A percentile compares a stretch with the other conserved stretches of the same genome.
Conservation (phyloP, 2,797 vertebrate genomes). For the Meda fulgida region DNA sequence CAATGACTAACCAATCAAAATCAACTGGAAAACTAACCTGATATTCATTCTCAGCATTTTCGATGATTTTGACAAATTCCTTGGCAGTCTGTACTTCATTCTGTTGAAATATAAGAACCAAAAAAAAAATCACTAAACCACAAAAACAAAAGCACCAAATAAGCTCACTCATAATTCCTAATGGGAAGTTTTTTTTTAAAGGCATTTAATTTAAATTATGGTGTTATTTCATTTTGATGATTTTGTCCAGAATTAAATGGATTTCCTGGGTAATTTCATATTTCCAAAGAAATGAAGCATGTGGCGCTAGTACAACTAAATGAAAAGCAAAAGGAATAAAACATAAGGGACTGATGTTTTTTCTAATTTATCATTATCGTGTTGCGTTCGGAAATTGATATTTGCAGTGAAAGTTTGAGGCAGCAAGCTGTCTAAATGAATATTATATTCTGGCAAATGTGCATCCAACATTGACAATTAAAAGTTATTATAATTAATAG, state of each 20-base stretch:
- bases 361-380: not conserved
- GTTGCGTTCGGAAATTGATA: not conserved
- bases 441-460: not conserved
- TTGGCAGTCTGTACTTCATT: constrained; percentile 91
- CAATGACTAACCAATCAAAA: not conserved
- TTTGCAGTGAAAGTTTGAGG: not conserved
- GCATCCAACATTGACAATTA: not conserved
- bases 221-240: not conserved
- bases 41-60: constrained; percentile 91
- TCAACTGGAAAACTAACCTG: constrained; percentile 80
- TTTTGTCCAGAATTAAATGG: not conserved
- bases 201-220: not conserved
- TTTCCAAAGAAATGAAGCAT: not conserved
- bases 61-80: constrained; percentile 93
- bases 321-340: not conserved
- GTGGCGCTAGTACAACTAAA: not conserved
- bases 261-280: not conserved
- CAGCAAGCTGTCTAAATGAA: not conserved
- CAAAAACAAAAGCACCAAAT: not conserved
- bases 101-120: constrained; percentile 70
- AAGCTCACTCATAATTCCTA: not conserved
- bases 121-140: not conserved
- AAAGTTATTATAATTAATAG: not conserved
- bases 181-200: not conserved
- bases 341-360: not conserved